Evolutionary conservation across 2,113 vertebrate genomes (phyloP).

Genomic region (Albula goreensis): DNA sequence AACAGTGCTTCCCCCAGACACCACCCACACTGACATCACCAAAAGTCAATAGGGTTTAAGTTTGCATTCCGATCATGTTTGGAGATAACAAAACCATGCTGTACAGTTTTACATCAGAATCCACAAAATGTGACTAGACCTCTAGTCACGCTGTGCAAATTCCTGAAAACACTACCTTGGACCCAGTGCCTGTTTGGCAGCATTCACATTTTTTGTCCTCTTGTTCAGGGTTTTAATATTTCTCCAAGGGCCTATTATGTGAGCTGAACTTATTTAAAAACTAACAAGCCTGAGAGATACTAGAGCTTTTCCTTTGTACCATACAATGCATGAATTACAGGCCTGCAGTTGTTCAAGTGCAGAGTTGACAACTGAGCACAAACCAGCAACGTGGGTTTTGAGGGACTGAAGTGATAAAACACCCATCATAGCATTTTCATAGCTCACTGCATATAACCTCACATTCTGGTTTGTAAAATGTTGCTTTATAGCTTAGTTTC

Average conservation of each 20-base stretch:
- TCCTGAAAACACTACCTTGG: background rate
- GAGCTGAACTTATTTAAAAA: too few relatives aligned
- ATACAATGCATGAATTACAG: background rate
- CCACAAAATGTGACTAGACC: too few relatives aligned
- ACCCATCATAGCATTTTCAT: too few relatives aligned
- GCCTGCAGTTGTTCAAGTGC: background rate
- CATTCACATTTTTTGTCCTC: background rate
- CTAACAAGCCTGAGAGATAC: background rate
- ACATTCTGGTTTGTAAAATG: too few relatives aligned
- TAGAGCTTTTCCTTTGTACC: background rate
- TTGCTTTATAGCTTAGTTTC: too few relatives aligned
- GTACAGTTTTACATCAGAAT: too few relatives aligned
- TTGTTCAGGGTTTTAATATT: background rate
- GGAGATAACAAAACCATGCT: background rate
- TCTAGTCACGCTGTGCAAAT: background rate
- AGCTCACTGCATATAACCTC: too few relatives aligned
- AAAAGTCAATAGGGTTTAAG: background rate
- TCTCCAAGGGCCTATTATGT: background rate
- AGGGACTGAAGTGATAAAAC: too few relatives aligned
- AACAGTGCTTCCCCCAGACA: background rate
- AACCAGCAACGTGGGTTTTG: background rate
- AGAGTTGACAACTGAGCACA: background rate
- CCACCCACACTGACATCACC: background rate
- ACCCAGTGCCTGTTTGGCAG: too few relatives aligned
- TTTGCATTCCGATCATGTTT: background rate